Evolutionary conservation across 2,888 invertebrate genomes (phyloP), one percentile per base, ranked within the genome.

Genomic region (Steinernema carpocapsae): DNA sequence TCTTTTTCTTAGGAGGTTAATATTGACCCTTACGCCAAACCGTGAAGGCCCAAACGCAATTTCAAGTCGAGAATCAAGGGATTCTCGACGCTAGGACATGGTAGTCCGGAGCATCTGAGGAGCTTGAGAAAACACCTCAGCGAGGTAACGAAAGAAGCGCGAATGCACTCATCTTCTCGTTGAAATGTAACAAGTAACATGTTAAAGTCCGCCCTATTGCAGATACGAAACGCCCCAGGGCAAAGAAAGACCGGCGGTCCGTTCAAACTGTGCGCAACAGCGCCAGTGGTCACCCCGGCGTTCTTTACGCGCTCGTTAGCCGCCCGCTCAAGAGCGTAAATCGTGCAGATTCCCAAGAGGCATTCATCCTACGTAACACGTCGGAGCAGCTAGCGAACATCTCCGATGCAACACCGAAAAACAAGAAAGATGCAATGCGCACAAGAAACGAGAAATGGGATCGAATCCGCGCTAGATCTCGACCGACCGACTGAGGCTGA

Each of bases 151-250:
- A 64, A 64, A 64, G 64, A 64, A 64, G 64, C 64, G 6, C 64
- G 14, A 29, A 64, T 64, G 64, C 64, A 64, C 64, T 64, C 64
- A 17, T 64, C 29, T 64, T 64, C 64, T 64, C 64, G 64, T 12
- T 32, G 64, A 64, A 64, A 64, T 64, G 64, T 64, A 64, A 64
- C 64, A 64, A 64, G 64, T 64, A 64, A 64, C 64, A 64, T 64
- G 64, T 64, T 32, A 37, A 52, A 64, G 64, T 17, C 64, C 64
- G 64, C 64, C 64, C 64, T 64, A 64, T 64, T 64, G 64, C 64
- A 64, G 64, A 64, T 64, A 64, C 32, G 64, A 64, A 64, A 64
- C 64, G 64, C 64, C 64, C 32, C 64, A 26, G 64, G 64, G 64
- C 64, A 32, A 10, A 48, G 19, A 48, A 26, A 37, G 64, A 26